phyloP scores from a whole-genome alignment of 2,888 invertebrate species.

The Xanthorhoe designata region DNA sequence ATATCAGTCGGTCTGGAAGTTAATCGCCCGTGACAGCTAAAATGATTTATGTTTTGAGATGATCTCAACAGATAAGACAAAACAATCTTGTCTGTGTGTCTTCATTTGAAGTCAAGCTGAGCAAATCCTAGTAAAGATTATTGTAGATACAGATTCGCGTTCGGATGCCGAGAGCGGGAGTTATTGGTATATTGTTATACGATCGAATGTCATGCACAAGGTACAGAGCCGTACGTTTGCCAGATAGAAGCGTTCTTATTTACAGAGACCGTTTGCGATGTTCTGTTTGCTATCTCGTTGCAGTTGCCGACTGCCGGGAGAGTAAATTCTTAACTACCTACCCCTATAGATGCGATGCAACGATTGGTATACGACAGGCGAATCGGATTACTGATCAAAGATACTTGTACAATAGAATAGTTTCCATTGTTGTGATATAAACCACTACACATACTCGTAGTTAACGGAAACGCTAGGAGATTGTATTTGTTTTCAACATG shows the following conservation, averaged over 20 bases:
- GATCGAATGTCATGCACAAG: constrained; percentile 33
- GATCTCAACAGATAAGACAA: constrained; percentile 44
- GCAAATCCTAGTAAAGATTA: constrained; percentile 23
- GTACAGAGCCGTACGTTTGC: constrained; percentile 43
- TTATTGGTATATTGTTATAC: constrained; percentile 40
- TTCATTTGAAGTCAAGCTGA: constrained; percentile 21
- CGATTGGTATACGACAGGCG: constrained; percentile 25
- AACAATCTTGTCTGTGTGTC: constrained; percentile 34
- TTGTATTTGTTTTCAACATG: constrained; percentile 22
- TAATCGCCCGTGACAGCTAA: constrained; percentile 53
- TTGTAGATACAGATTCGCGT: constrained; percentile 22
- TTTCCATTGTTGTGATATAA: constrained; percentile 33
- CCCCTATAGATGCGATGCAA: constrained; percentile 44
- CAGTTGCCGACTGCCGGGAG: constrained; percentile 50
- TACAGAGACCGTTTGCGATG: constrained; percentile 68
- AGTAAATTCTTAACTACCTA: constrained; percentile 54
- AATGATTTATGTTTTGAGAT: constrained; percentile 51
- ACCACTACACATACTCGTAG: constrained; percentile 24
- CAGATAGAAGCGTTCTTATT: constrained; percentile 66
- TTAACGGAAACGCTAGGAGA: constrained; percentile 27
- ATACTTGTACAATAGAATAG: constrained; percentile 32
- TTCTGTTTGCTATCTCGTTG: constrained; percentile 69
- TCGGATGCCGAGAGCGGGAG: constrained; percentile 20
- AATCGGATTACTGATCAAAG: constrained; percentile 46
- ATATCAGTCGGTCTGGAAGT: constrained; percentile 54